Evolutionary conservation across 2,113 vertebrate genomes (phyloP).

Genomic region (Ramphastos sulfuratus): DNA sequence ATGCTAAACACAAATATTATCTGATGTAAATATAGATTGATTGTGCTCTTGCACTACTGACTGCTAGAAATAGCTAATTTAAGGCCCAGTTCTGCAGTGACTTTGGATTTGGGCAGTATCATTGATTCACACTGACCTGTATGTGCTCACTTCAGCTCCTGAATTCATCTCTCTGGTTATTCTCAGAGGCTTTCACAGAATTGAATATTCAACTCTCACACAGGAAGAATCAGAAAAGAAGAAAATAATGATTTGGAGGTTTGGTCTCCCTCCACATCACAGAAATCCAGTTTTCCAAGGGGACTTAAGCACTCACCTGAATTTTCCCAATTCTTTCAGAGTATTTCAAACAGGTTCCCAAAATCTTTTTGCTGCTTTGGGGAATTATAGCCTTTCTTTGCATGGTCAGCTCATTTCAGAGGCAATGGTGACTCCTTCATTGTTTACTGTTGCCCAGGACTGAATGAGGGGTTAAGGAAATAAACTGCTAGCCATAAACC

Average conservation of each 20-base stretch:
- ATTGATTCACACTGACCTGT: not conserved
- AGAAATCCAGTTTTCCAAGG: not conserved
- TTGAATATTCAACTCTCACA: not conserved
- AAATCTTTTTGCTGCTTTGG: not conserved
- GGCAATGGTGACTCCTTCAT: not conserved
- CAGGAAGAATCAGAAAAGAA: not conserved
- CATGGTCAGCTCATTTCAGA: slow-evolving; percentile 22
- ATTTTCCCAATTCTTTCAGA: not conserved
- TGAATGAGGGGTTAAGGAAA: slow-evolving; percentile 30
- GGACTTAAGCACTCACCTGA: not conserved
- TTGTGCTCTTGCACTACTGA: not conserved
- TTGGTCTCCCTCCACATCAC: not conserved
- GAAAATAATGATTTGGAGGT: not conserved
- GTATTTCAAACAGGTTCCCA: not conserved
- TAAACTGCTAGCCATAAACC: slow-evolving; percentile 22
- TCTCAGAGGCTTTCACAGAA: not conserved
- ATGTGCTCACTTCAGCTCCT: not conserved
- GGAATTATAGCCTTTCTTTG: not conserved
- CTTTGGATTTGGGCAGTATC: not conserved
- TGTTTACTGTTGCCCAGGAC: slow-evolving; percentile 8
- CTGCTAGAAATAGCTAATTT: slow-evolving; percentile 43
- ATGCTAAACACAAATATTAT: slow-evolving; percentile 57
- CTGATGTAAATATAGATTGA: slow-evolving; percentile 55
- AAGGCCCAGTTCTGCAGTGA: not conserved
- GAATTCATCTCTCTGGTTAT: not conserved